Evolutionary conservation across 2,888 invertebrate species (phyloP).

Genomic region (Drosophila affinis): DNA sequence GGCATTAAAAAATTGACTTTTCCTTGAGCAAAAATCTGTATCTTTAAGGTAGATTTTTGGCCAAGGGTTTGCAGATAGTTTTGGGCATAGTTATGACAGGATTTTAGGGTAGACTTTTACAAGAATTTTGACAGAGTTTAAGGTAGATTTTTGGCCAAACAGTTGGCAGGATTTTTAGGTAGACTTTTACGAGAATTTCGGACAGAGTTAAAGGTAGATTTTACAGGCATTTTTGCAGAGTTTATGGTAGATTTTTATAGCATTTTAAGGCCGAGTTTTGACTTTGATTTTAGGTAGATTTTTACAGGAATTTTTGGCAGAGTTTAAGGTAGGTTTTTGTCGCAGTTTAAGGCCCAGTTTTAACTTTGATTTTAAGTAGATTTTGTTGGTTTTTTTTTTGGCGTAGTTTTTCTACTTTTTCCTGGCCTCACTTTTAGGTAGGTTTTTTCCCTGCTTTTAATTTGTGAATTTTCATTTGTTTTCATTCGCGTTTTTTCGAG

Average conservation of each 20-base stretch:
- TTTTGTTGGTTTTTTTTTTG: neutral
- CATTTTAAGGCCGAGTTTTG: neutral
- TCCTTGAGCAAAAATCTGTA: neutral
- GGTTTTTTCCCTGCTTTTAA: conserved; percentile 21
- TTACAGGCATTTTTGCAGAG: no score
- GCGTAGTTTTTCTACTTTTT: conserved; percentile 16
- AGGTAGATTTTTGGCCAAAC: no score
- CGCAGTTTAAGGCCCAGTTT: neutral
- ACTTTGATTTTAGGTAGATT: no score
- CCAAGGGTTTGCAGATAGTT: neutral
- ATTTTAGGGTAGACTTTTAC: neutral
- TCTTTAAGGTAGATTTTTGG: conserved; percentile 8
- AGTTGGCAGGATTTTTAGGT: no score
- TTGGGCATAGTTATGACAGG: no score
- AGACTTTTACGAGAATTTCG: no score
- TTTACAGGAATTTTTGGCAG: neutral
- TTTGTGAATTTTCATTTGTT: conserved; percentile 36
- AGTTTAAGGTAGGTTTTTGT: neutral
- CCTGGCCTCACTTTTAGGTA: conserved; percentile 12
- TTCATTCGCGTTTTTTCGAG: conserved; percentile 21
- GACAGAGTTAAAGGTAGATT: no score
- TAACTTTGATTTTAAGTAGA: neutral
- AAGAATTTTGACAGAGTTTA: no score
- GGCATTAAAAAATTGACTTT: conserved; percentile 62
- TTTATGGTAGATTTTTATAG: no score